Evolutionary conservation across 2,797 vertebrate species (phyloP).

Genomic region (Sebastiscus albofasciatus): DNA sequence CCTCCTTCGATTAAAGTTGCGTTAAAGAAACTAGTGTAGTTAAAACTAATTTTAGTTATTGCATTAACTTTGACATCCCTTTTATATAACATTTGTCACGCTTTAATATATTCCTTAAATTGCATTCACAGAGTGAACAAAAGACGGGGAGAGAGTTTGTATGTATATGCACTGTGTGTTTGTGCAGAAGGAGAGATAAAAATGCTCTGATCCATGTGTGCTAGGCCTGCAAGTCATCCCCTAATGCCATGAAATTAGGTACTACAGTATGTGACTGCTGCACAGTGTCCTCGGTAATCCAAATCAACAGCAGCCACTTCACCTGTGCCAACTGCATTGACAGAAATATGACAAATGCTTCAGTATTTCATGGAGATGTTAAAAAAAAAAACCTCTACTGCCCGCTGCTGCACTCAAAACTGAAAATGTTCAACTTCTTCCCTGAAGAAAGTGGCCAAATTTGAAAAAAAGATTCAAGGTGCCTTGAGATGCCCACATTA

Average conservation of each 20-base stretch:
- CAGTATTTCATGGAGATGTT: slow-evolving; percentile 16
- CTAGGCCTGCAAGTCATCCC: slow-evolving; percentile 4
- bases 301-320: slow-evolving; percentile 15
- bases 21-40: neutral
- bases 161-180: neutral
- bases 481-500: neutral
- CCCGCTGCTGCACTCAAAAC: neutral
- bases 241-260: slow-evolving; percentile 11
- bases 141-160: neutral
- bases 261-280: slow-evolving; percentile 12
- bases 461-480: neutral
- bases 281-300: neutral
- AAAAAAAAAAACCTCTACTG: neutral
- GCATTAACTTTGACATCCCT: neutral
- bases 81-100: neutral
- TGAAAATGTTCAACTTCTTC: neutral
- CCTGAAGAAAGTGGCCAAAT: neutral
- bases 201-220: neutral
- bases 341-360: slow-evolving; percentile 14
- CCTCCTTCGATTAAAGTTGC: neutral
- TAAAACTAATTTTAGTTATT: neutral
- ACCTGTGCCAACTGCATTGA: slow-evolving; percentile 19
- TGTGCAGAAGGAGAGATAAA: neutral
- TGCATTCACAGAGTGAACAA: neutral
- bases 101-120: neutral